These are phyloP conservation scores for Liasis olivaceus DNA, from an alignment of 2,797 vertebrate genomes.

Conservation along the genomic window DNA sequence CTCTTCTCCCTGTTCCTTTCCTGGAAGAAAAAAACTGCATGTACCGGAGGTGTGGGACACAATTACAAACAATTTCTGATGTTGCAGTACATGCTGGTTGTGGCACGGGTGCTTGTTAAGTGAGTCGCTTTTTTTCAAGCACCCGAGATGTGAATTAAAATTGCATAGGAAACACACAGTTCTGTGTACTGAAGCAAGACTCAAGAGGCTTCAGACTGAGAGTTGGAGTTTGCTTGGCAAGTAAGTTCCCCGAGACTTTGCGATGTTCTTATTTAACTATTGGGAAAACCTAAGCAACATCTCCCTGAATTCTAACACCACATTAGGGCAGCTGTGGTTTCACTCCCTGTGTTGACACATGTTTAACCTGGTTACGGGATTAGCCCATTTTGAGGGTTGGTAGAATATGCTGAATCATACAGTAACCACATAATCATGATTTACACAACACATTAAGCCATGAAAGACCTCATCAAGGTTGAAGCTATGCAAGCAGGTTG, in stretches of 20 bases:
- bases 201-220: slow-evolving; percentile 28
- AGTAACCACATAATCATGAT: too few species aligned
- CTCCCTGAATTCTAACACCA: slow-evolving; percentile 9
- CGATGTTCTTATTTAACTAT: slow-evolving; percentile 21
- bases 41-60: background rate
- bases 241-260: background rate
- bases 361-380: background rate
- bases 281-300: background rate
- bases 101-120: slow-evolving; percentile 46
- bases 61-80: slow-evolving; percentile 19
- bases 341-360: background rate
- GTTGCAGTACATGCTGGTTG: slow-evolving; percentile 37
- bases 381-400: too few species aligned
- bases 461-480: too few species aligned
- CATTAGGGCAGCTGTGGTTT: background rate
- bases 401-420: too few species aligned
- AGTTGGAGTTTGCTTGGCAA: background rate
- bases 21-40: background rate
- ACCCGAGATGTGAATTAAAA: slow-evolving; percentile 40
- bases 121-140: slow-evolving; percentile 47
- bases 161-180: slow-evolving; percentile 45
- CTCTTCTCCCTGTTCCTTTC: background rate
- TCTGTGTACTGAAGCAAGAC: slow-evolving; percentile 35
- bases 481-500: too few species aligned
- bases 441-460: too few species aligned